Percentiles rank a stretch among this genome's conserved stretches.
These are phyloP conservation scores for Formicarius rufipectus DNA, from an alignment of 2,113 vertebrate species.

Conservation along the genomic window DNA sequence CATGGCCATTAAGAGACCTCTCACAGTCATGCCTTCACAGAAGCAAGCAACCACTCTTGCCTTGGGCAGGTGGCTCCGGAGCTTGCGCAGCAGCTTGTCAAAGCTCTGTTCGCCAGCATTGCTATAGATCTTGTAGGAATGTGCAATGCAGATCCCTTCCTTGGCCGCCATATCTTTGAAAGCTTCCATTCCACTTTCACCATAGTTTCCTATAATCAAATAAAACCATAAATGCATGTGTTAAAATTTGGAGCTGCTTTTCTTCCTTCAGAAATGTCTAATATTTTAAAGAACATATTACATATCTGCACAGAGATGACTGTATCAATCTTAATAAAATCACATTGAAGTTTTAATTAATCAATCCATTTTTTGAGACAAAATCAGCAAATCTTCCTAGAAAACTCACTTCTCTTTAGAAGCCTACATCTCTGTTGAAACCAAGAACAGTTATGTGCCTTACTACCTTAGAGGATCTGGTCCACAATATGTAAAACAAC, in stretches of 20 bases:
- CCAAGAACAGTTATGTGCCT: neutral
- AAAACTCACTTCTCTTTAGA: neutral
- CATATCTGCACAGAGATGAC: neutral
- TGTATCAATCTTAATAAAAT: neutral
- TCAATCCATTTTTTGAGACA: neutral
- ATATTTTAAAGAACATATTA: neutral
- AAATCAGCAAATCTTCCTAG: neutral
- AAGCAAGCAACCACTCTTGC: constrained; percentile 96
- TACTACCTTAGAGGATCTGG: neutral
- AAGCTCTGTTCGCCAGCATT: constrained; percentile 96
- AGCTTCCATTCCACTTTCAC: constrained; percentile 98
- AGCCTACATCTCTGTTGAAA: neutral
- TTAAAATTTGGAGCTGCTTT: neutral
- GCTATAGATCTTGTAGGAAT: constrained; percentile 99
- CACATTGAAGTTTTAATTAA: neutral
- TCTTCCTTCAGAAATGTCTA: neutral
- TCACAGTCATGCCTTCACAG: constrained; percentile 98
- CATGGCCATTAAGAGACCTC: constrained; percentile 97
- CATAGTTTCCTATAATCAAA: constrained; percentile 88
- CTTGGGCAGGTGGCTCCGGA: constrained; percentile 90
- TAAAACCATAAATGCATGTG: neutral
- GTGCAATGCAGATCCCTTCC: constrained; percentile 97
- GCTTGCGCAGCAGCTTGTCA: constrained; percentile 89
- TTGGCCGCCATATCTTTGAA: constrained; percentile 98
- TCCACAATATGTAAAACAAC: neutral